These are phyloP conservation scores for Callaeas wilsoni DNA, from an alignment of 2,113 vertebrate species.

Conservation along the genomic window DNA sequence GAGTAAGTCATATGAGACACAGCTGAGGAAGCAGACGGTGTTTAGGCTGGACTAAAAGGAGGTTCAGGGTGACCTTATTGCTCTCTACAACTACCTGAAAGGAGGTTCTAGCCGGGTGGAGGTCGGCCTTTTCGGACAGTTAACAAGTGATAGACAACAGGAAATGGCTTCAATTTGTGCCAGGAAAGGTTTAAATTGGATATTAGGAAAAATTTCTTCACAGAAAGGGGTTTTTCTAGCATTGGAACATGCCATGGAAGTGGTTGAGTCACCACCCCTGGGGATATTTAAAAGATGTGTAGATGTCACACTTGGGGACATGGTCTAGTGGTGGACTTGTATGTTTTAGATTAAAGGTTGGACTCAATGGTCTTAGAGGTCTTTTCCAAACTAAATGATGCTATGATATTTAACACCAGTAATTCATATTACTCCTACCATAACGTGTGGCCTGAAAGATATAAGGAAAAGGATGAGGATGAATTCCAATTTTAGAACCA, in stretches of 20 bases:
- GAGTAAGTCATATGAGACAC: background rate
- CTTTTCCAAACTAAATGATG: background rate
- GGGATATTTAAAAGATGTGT: background rate
- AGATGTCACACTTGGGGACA: background rate
- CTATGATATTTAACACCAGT: background rate
- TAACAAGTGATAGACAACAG: background rate
- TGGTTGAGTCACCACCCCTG: background rate
- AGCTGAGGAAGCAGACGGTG: background rate
- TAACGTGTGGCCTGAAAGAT: background rate
- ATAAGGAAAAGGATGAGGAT: background rate
- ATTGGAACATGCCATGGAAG: background rate
- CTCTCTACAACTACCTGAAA: background rate
- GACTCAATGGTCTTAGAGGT: background rate
- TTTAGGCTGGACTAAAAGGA: background rate
- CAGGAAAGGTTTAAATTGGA: background rate
- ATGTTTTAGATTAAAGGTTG: background rate
- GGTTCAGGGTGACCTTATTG: background rate
- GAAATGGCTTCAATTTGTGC: background rate
- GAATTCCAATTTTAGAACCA: background rate
- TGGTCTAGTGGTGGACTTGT: background rate
- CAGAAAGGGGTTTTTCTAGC: background rate
- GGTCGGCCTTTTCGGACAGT: accelerated
- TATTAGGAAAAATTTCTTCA: background rate
- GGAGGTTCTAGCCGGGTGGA: background rate
- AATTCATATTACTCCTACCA: background rate